phyloP scores from a whole-genome alignment of 2,113 vertebrate species.

The Sus scrofa region DNA sequence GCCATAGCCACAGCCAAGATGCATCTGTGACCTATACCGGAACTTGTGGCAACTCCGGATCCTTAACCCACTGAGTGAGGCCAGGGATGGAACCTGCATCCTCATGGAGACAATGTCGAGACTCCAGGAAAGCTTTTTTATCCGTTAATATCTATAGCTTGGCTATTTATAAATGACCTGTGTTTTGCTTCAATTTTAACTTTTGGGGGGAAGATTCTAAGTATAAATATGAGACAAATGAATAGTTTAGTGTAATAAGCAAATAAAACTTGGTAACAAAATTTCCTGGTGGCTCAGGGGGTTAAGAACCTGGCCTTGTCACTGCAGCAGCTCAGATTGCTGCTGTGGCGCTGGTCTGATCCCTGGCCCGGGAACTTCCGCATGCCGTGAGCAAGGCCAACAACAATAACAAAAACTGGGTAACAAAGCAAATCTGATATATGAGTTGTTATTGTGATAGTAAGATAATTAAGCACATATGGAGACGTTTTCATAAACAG shows the following conservation, averaged over 20 bases:
- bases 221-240: conserved; percentile 24
- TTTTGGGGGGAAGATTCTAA: not conserved
- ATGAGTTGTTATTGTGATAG: not conserved
- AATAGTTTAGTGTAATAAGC: conserved; percentile 18
- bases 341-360: too few species aligned
- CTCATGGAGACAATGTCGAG: too few species aligned
- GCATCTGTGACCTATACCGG: too few species aligned
- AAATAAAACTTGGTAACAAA: conserved; percentile 35
- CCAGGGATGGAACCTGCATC: too few species aligned
- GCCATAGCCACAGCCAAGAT: too few species aligned
- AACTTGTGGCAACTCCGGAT: too few species aligned
- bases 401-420: not conserved
- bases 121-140: conserved; percentile 30
- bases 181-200: conserved; percentile 26
- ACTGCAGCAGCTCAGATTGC: too few species aligned
- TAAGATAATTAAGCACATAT: not conserved
- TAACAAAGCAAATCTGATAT: conserved; percentile 4
- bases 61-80: too few species aligned
- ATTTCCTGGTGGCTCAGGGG: too few species aligned
- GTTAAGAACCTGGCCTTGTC: too few species aligned
- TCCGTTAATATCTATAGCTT: conserved; percentile 10
- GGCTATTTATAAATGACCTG: conserved; percentile 48
- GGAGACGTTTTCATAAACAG: not conserved
- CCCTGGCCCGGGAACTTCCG: too few species aligned
- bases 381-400: too few species aligned